Percentiles rank a stretch among this genome's conserved stretches.
phyloP scores from a whole-genome alignment of 2,113 vertebrate species.

The Oryzias javanicus region DNA sequence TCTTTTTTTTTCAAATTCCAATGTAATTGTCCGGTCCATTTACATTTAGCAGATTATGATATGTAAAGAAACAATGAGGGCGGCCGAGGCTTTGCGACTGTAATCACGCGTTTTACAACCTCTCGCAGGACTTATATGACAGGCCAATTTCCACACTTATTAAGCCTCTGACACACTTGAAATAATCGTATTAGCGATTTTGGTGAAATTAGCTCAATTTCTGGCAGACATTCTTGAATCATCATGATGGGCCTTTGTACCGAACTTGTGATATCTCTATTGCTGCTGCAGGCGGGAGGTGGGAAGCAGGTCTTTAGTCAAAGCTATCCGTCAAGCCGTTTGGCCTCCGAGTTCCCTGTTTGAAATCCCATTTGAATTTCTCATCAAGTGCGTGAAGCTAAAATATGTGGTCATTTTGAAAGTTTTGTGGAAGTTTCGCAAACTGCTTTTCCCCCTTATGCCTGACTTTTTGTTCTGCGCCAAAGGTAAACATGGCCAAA shows the following conservation, averaged over 20 bases:
- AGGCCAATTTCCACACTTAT: constrained; percentile 86
- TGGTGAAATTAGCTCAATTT: constrained; percentile 78
- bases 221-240: constrained; percentile 58
- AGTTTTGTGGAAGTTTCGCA: constrained; percentile 39
- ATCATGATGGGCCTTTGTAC: constrained; percentile 55
- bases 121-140: constrained; percentile 79
- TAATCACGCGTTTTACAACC: constrained; percentile 80
- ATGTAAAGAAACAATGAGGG: constrained; percentile 81
- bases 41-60: constrained; percentile 79
- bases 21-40: constrained; percentile 74
- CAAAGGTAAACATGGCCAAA: constrained; percentile 76
- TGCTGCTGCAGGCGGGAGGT: constrained; percentile 59
- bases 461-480: constrained; percentile 74
- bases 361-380: constrained; percentile 20
- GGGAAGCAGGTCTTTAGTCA: constrained; percentile 27
- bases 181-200: constrained; percentile 84
- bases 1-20: constrained; percentile 63
- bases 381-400: constrained; percentile 39
- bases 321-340: constrained; percentile 53
- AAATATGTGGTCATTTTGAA: constrained; percentile 22
- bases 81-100: constrained; percentile 70
- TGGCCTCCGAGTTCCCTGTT: constrained; percentile 22
- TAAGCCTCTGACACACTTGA: constrained; percentile 83
- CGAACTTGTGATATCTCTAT: constrained; percentile 73
- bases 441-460: constrained; percentile 57